Evolutionary conservation across 2,797 vertebrate species (phyloP).

Genomic region (Ispidina picta): DNA sequence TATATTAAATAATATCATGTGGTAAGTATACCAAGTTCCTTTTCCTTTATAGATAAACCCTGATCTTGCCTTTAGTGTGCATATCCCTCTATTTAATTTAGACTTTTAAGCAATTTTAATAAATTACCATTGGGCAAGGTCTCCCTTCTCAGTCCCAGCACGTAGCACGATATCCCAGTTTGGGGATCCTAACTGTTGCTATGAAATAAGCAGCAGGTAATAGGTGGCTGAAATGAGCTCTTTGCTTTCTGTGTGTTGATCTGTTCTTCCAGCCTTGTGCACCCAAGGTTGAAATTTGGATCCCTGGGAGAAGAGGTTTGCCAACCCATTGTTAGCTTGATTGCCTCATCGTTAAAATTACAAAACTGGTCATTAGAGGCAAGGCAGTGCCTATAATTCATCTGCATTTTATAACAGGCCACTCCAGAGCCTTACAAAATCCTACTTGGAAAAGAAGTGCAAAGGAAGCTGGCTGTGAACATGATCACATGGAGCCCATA

Average conservation of each 20-base stretch:
- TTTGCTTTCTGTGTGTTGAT: not conserved
- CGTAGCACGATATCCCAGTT: not conserved
- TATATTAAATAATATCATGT: not conserved
- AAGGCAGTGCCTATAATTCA: not conserved
- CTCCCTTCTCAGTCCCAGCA: not conserved
- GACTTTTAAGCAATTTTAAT: not conserved
- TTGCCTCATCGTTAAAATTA: conserved; percentile 35
- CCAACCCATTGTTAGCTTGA: conserved; percentile 28
- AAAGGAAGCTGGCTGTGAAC: not conserved
- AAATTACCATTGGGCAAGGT: not conserved
- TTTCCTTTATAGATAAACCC: not conserved
- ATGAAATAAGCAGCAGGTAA: not conserved
- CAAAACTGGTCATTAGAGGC: not conserved
- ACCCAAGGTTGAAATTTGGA: conserved; percentile 17
- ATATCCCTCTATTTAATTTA: not conserved
- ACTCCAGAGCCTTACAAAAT: not conserved
- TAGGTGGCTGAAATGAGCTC: not conserved
- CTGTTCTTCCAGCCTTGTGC: not conserved
- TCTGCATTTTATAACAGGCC: not conserved
- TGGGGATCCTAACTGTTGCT: not conserved
- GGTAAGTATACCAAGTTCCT: not conserved
- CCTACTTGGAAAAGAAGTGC: not conserved
- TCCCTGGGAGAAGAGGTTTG: not conserved
- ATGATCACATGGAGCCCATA: fast-evolving
- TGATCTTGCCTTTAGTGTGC: not conserved